Conservation (phyloP, 1,140 invertebrate species). For the Sarcophaga bullata region DNA sequence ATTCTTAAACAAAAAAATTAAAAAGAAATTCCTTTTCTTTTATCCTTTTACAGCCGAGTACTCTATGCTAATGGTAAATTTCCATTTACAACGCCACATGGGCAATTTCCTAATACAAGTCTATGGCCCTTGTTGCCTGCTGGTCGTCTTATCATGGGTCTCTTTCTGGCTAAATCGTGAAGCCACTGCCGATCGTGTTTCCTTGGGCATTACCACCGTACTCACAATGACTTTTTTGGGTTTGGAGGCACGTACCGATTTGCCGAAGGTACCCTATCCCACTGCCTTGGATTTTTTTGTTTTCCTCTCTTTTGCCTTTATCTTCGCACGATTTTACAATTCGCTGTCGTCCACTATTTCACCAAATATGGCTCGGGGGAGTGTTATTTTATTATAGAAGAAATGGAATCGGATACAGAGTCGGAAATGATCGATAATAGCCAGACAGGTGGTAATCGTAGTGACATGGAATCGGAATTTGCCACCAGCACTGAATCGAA, state of each 20-base stretch:
- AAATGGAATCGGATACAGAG: slow-evolving; percentile 72
- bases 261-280: slow-evolving; percentile 76
- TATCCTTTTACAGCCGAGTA: slow-evolving; percentile 70
- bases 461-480: slow-evolving; percentile 51
- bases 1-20: background rate
- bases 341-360: slow-evolving; percentile 90
- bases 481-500: slow-evolving; percentile 57
- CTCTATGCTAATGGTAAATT: slow-evolving; percentile 83
- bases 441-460: slow-evolving; percentile 38
- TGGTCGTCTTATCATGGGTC: slow-evolving; percentile 90
- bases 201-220: slow-evolving; percentile 86
- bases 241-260: slow-evolving; percentile 83
- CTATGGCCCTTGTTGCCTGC: slow-evolving; percentile 84
- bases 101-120: slow-evolving; percentile 91
- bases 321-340: slow-evolving; percentile 83
- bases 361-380: slow-evolving; percentile 90
- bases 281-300: slow-evolving; percentile 87
- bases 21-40: slow-evolving; percentile 48
- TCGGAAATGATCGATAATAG: slow-evolving; percentile 68
- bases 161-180: slow-evolving; percentile 93
- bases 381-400: slow-evolving; percentile 78
- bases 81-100: slow-evolving; percentile 85
- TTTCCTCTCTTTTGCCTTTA: slow-evolving; percentile 80
- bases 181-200: slow-evolving; percentile 87
- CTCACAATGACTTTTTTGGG: slow-evolving; percentile 91